Evolutionary conservation across 2,888 invertebrate species (phyloP).

Genomic region (Mystacides longicornis): DNA sequence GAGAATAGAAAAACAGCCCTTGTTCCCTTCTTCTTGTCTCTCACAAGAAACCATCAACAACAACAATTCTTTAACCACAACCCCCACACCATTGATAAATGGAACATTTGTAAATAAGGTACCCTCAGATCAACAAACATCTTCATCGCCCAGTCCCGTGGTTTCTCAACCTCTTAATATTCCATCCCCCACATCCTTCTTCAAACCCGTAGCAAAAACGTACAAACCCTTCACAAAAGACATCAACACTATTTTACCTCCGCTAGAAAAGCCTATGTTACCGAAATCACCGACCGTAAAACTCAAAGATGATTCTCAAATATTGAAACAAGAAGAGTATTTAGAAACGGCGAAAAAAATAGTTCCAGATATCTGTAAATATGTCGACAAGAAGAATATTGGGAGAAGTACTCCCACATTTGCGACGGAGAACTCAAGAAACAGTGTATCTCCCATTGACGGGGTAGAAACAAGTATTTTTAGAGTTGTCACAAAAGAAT

Average conservation of each 20-base stretch:
- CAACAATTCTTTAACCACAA: slow-evolving; percentile 1
- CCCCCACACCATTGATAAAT: slow-evolving; percentile 19
- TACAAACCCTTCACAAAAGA: slow-evolving; percentile 40
- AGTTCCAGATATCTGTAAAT: background rate
- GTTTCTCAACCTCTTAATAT: slow-evolving; percentile 10
- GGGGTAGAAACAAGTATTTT: background rate
- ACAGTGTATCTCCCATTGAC: background rate
- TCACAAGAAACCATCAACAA: slow-evolving; percentile 1
- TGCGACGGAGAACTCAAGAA: background rate
- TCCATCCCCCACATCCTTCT: slow-evolving; percentile 4
- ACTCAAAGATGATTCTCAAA: slow-evolving; percentile 34
- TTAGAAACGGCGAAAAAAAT: background rate
- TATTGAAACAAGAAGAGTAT: slow-evolving; percentile 21
- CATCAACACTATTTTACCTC: slow-evolving; percentile 28
- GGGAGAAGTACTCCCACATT: background rate
- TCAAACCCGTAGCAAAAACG: slow-evolving; percentile 26
- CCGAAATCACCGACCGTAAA: slow-evolving; percentile 31
- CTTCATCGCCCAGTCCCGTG: slow-evolving; percentile 24
- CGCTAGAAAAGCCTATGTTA: slow-evolving; percentile 40
- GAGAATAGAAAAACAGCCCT: slow-evolving; percentile 9
- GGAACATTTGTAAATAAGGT: slow-evolving; percentile 19
- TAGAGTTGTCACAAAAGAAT: background rate
- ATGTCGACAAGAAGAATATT: background rate
- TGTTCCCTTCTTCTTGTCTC: background rate
- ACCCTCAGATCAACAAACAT: slow-evolving; percentile 9